A percentile compares a stretch with the other conserved stretches of the same genome.
Evolutionary conservation across 2,113 vertebrate species (phyloP).

Genomic region (Crotalus tigris): DNA sequence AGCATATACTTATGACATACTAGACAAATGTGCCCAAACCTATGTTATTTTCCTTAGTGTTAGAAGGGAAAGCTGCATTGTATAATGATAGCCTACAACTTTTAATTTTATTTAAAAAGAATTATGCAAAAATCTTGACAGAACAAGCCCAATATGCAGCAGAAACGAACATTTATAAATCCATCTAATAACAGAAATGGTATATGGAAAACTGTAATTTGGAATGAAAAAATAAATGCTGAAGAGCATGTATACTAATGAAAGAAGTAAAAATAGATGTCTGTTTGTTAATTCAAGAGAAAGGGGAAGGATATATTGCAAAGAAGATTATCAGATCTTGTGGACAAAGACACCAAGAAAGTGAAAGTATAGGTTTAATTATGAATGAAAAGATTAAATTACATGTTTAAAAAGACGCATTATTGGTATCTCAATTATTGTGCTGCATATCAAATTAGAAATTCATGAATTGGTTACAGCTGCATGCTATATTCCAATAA

Average conservation of each 20-base stretch:
- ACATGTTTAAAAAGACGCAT: background rate
- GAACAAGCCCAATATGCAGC: background rate
- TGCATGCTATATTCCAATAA: background rate
- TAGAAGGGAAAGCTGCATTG: background rate
- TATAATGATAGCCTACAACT: background rate
- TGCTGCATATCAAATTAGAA: background rate
- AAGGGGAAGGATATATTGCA: background rate
- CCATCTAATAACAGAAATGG: background rate
- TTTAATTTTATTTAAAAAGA: background rate
- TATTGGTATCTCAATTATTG: background rate
- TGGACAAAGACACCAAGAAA: background rate
- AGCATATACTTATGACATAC: background rate
- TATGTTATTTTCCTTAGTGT: background rate
- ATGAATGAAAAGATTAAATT: background rate
- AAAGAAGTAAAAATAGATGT: background rate
- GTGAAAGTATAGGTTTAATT: too few relatives aligned
- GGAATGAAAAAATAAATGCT: background rate
- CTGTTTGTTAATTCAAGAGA: background rate
- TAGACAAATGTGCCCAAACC: background rate
- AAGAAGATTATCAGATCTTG: background rate
- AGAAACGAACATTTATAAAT: background rate
- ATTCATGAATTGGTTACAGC: background rate
- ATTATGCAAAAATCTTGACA: background rate
- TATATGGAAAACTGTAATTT: background rate
- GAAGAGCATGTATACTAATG: background rate